phyloP scores from a whole-genome alignment of 1,140 invertebrate genomes.

The Druon quercuslanigerum region DNA sequence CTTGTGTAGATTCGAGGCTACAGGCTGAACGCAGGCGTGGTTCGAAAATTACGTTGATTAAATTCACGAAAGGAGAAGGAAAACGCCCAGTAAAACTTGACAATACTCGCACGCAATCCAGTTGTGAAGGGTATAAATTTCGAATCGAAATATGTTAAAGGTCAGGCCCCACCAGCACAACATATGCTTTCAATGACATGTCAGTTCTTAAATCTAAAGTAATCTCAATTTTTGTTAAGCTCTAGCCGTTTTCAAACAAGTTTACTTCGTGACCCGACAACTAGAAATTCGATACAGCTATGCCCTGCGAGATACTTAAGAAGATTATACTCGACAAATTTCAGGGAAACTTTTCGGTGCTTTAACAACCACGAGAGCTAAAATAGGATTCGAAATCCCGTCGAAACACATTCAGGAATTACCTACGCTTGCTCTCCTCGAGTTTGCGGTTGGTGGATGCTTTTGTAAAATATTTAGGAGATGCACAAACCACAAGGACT shows the following conservation, averaged over 20 bases:
- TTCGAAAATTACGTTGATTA: constrained; percentile 67
- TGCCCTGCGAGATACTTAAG: constrained; percentile 8
- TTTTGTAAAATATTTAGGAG: constrained; percentile 59
- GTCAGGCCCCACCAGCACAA: too few species aligned
- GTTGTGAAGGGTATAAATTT: too few species aligned
- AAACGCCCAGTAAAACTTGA: constrained; percentile 51
- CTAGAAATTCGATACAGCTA: neutral
- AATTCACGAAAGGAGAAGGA: constrained; percentile 56
- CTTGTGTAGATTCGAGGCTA: constrained; percentile 44
- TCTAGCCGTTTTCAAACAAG: neutral
- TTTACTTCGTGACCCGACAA: neutral
- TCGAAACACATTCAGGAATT: constrained; percentile 38
- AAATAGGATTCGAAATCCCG: constrained; percentile 41
- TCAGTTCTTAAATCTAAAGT: too few species aligned
- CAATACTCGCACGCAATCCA: constrained; percentile 52
- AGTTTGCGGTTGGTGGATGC: constrained; percentile 33
- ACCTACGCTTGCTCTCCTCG: constrained; percentile 24
- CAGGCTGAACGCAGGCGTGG: constrained; percentile 57
- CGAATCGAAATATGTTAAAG: too few species aligned
- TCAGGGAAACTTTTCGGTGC: constrained; percentile 21
- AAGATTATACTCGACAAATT: constrained; percentile 31
- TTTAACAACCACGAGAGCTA: constrained; percentile 10
- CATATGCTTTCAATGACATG: too few species aligned
- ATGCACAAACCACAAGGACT: constrained; percentile 43
- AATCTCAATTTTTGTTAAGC: too few species aligned